Evolutionary conservation across 2,113 vertebrate species (phyloP).

Genomic region (Dendrocopos noguchii): DNA sequence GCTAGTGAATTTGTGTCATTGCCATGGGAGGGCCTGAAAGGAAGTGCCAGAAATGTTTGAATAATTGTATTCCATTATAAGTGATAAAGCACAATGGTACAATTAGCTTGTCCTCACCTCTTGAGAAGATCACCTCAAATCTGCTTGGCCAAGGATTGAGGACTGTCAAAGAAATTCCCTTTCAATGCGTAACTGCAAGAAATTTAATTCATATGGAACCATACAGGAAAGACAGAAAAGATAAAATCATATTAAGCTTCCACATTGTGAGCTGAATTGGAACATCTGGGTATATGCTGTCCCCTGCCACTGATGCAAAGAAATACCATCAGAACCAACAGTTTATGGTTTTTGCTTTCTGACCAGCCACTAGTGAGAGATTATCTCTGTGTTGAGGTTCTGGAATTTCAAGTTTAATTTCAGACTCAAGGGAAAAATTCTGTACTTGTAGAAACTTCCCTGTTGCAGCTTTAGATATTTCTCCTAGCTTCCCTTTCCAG

Average conservation of each 20-base stretch:
- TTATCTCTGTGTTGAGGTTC: background rate
- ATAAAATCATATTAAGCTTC: background rate
- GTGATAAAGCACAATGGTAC: background rate
- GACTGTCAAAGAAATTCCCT: background rate
- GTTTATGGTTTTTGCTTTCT: background rate
- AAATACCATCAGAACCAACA: background rate
- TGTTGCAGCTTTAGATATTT: background rate
- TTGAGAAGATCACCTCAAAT: background rate
- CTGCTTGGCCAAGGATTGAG: background rate
- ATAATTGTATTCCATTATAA: background rate
- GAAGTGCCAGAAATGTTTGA: background rate
- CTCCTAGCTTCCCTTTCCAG: background rate
- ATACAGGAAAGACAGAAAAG: background rate
- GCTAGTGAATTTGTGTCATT: background rate
- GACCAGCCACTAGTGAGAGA: background rate
- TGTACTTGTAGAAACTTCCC: background rate
- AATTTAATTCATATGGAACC: background rate
- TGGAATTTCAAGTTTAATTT: slow-evolving; percentile 13
- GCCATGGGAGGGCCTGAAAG: background rate
- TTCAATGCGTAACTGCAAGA: background rate
- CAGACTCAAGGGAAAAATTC: background rate
- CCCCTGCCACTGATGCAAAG: background rate
- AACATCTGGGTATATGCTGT: background rate
- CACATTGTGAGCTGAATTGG: background rate
- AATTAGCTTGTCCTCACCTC: background rate